Conservation (phyloP, 2,113 vertebrate genomes). For the Podarcis muralis region DNA sequence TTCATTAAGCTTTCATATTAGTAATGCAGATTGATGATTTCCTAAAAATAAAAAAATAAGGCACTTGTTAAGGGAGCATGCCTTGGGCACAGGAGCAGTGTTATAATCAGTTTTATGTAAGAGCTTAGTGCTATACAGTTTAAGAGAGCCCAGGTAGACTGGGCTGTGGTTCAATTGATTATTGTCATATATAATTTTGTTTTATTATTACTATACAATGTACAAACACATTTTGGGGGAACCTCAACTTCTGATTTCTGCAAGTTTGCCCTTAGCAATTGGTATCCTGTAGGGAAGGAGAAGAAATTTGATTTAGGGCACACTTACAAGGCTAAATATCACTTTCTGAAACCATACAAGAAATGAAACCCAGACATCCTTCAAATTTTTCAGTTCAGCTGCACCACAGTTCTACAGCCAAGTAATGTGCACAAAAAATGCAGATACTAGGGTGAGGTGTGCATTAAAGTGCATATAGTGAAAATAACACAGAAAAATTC, state of each 20-base stretch:
- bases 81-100: not conserved
- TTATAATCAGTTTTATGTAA: not conserved
- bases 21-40: not conserved
- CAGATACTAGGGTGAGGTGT: no score
- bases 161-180: not conserved
- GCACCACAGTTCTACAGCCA: no score
- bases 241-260: not conserved
- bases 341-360: no score
- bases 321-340: no score
- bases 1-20: conserved; percentile 25
- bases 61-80: not conserved
- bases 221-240: not conserved
- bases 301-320: no score
- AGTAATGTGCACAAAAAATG: no score
- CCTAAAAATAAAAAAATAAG: conserved; percentile 7
- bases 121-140: not conserved
- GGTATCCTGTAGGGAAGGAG: no score
- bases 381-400: no score
- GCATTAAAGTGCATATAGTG: no score
- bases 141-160: no score
- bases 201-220: not conserved
- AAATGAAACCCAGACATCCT: no score
- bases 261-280: not conserved
- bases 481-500: no score
- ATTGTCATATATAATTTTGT: not conserved